phyloP scores from a whole-genome alignment of 53 echinoderm and acorn worm genomes.

The Crossaster papposus region DNA sequence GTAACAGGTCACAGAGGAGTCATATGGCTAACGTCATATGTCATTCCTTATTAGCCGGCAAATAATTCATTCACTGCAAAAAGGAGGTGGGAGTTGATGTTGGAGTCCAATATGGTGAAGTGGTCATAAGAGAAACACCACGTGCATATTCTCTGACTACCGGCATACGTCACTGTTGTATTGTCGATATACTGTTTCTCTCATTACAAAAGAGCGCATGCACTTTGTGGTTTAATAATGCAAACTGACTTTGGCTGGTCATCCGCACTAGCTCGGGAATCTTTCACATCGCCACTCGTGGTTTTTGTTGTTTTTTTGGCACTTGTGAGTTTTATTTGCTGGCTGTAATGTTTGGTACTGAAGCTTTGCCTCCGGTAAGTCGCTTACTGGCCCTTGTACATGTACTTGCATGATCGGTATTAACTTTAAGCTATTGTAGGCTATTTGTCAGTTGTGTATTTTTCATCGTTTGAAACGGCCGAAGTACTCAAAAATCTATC shows the following conservation, averaged over 20 bases:
- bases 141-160: not conserved
- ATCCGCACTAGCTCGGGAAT: not conserved
- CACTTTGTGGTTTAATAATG: slow-evolving; percentile 13
- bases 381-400: too few relatives aligned
- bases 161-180: not conserved
- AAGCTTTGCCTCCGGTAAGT: too few relatives aligned
- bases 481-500: too few relatives aligned
- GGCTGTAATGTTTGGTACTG: not conserved
- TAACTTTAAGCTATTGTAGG: too few relatives aligned
- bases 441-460: too few relatives aligned
- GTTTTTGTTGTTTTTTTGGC: not conserved
- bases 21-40: not conserved
- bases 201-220: not conserved
- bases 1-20: not conserved
- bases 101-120: not conserved
- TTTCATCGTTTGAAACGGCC: too few relatives aligned
- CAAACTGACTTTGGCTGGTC: not conserved
- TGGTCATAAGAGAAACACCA: not conserved
- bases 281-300: not conserved
- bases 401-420: too few relatives aligned
- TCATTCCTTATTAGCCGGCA: slow-evolving; percentile 15
- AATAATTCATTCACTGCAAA: not conserved
- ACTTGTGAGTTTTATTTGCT: not conserved
- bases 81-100: not conserved
- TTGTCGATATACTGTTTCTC: not conserved